These are phyloP conservation scores for Oreochromis spilurus DNA, from an alignment of 2,113 vertebrate genomes.

Conservation along the genomic window DNA sequence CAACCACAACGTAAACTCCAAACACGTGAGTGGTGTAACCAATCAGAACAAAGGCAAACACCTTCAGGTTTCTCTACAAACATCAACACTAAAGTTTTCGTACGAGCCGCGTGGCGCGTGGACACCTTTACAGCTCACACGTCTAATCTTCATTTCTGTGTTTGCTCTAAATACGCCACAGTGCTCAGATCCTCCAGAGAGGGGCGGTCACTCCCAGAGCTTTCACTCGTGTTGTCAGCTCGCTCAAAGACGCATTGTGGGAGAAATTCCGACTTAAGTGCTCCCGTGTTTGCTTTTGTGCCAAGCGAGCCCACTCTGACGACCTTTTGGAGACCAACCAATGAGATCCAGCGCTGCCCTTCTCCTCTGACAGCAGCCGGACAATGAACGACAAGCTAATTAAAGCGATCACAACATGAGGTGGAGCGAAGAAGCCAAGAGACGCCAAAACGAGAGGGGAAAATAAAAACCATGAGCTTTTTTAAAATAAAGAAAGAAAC, in stretches of 20 bases:
- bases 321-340: slow-evolving; percentile 52
- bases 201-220: not conserved
- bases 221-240: slow-evolving; percentile 14
- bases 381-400: slow-evolving; percentile 60
- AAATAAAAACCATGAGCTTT: fast-evolving
- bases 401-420: slow-evolving; percentile 31
- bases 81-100: fast-evolving
- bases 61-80: not conserved
- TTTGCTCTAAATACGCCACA: not conserved
- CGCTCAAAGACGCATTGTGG: slow-evolving; percentile 41
- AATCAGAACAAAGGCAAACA: not conserved
- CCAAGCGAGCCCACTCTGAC: slow-evolving; percentile 20
- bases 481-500: fast-evolving
- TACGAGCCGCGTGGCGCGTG: fast-evolving
- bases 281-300: slow-evolving; percentile 58
- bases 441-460: fast-evolving
- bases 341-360: slow-evolving; percentile 12
- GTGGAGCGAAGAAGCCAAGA: not conserved
- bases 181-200: not conserved
- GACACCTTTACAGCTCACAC: not conserved
- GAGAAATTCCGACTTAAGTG: slow-evolving; percentile 51
- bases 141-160: fast-evolving
- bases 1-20: not conserved
- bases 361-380: slow-evolving; percentile 24
- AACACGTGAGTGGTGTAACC: not conserved